Evolutionary conservation across 2,888 invertebrate genomes (phyloP).

Genomic region (Nasonovia ribisnigri): DNA sequence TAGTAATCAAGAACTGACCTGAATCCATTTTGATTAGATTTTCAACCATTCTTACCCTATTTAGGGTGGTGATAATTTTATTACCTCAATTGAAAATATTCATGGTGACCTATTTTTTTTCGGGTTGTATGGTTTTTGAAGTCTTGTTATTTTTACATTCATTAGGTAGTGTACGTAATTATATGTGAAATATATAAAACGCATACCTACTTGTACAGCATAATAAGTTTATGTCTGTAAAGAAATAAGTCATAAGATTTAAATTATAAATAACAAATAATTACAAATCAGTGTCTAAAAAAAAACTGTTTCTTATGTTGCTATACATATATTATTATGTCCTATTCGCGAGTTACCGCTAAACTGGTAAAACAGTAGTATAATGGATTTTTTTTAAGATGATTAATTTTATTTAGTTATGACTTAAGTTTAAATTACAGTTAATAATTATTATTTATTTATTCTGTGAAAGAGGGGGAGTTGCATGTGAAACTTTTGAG

Average conservation of each 20-base stretch:
- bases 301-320: not conserved
- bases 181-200: not conserved
- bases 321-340: not conserved
- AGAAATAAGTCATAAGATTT: not conserved
- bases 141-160: not conserved
- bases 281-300: not conserved
- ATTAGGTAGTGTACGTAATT: not conserved
- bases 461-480: no score
- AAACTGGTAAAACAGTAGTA: not conserved
- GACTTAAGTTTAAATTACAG: not conserved
- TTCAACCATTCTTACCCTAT: constrained; percentile 7
- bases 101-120: constrained; percentile 29
- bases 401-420: not conserved
- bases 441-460: not conserved
- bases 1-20: constrained; percentile 53
- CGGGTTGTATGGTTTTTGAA: not conserved
- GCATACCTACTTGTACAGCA: not conserved
- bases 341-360: not conserved
- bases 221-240: not conserved
- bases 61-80: constrained; percentile 36
- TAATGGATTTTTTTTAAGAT: not conserved
- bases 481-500: no score
- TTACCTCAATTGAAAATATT: constrained; percentile 35
- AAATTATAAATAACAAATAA: not conserved
- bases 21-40: constrained; percentile 56